phyloP scores from a whole-genome alignment of 2,113 vertebrate species.

The Misgurnus mizolepis region DNA sequence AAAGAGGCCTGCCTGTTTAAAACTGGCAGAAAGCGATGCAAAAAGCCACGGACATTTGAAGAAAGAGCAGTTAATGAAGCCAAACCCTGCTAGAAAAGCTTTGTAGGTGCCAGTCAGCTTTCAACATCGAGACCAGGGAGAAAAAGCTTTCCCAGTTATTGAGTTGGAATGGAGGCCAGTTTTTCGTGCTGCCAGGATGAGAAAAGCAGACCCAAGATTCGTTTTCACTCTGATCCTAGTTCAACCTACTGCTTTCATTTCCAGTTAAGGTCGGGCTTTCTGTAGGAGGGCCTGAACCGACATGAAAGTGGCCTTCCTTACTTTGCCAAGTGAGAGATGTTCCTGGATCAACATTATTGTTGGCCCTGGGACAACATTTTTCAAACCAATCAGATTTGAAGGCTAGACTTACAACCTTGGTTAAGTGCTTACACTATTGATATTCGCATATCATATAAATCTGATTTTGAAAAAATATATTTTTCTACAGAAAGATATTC shows the following conservation, averaged over 20 bases:
- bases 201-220: constrained; percentile 10
- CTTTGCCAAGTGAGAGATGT: not conserved
- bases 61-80: constrained; percentile 21
- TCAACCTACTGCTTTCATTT: not conserved
- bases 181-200: constrained; percentile 19
- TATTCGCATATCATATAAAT: too few relatives aligned
- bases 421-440: too few relatives aligned
- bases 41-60: constrained; percentile 25
- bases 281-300: not conserved
- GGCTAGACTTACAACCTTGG: too few relatives aligned
- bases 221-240: not conserved
- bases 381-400: too few relatives aligned
- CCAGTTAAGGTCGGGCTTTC: not conserved
- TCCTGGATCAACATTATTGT: too few relatives aligned
- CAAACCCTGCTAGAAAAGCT: constrained; percentile 30
- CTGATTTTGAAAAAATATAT: too few relatives aligned
- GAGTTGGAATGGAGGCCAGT: constrained; percentile 34
- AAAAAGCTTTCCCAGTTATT: not conserved
- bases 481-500: too few relatives aligned
- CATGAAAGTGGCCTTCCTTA: not conserved
- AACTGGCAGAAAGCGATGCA: constrained; percentile 22
- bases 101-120: constrained; percentile 3
- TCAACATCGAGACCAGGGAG: not conserved
- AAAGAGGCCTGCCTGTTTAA: constrained; percentile 32
- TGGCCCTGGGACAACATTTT: too few relatives aligned